Evolutionary conservation across 2,888 invertebrate genomes (phyloP).

Genomic region (Antheraea assamensis): DNA sequence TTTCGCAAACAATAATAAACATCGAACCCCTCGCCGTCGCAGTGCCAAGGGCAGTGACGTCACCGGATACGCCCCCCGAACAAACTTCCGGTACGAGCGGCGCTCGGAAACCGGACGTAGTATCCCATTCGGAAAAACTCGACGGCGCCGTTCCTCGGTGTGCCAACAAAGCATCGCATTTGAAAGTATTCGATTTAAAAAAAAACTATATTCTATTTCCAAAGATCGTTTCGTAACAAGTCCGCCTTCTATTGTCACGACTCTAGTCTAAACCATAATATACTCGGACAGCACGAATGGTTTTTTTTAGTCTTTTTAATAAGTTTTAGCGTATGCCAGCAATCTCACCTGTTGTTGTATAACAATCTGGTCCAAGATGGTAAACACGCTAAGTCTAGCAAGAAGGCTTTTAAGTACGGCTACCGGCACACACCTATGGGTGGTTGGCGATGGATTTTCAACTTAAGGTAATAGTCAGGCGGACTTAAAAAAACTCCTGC

Average conservation of each 20-base stretch:
- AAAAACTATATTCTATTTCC: background rate
- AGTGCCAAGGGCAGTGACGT: constrained; percentile 20
- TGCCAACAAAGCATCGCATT: constrained; percentile 9
- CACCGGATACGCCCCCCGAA: constrained; percentile 53
- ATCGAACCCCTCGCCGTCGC: constrained; percentile 19
- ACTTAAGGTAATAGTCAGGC: too few relatives aligned
- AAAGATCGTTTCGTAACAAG: background rate
- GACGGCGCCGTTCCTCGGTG: constrained; percentile 24
- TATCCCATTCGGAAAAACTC: constrained; percentile 68
- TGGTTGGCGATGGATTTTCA: too few relatives aligned
- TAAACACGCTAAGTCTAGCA: too few relatives aligned
- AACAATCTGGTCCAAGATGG: too few relatives aligned
- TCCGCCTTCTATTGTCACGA: background rate
- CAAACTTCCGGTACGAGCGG: constrained; percentile 62
- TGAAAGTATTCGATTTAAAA: constrained; percentile 7
- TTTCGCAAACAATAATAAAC: constrained; percentile 35
- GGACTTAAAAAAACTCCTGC: too few relatives aligned
- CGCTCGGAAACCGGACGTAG: constrained; percentile 67
- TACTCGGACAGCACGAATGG: too few relatives aligned
- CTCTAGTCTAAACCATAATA: too few relatives aligned
- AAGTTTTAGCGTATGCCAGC: too few relatives aligned
- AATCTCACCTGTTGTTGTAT: too few relatives aligned
- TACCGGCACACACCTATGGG: too few relatives aligned
- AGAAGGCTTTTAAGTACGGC: too few relatives aligned
- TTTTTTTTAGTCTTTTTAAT: too few relatives aligned